Base-by-base conservation (phyloP, 2,888 invertebrate genomes). In the Nudaria mundana region DNA sequence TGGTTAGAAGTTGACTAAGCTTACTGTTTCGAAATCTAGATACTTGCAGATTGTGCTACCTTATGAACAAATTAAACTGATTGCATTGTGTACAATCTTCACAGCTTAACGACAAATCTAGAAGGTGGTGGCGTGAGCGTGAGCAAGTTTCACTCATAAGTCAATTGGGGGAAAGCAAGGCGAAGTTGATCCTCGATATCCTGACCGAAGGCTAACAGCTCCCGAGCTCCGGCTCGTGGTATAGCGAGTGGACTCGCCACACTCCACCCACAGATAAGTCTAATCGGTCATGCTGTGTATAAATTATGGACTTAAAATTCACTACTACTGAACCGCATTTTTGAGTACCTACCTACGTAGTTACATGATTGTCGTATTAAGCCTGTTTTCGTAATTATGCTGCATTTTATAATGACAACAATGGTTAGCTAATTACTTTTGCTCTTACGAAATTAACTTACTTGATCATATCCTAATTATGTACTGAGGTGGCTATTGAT, bases 71-170 rank as follows among this genome's bases (percentile, higher is more conserved):
- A 51, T 56, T 60, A 20, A 56, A 67, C 56, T 76, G 64, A 75
- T 66, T 56, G 53, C 74, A 54, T 80, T 68, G 54, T 74, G 54
- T 80, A 69, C 74, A 75, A 74, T 71, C 75, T 81, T 74, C 80
- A 74, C 81, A 82, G 81, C 78, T 77, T 33, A 63, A 66, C 53
- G 64, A 72, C 68, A 74, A 72, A 71, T 63, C 61, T 66, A 68
- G 70, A 63, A 66, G 63, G 64, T 8, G 64, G 68, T 60, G 67
- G 63, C 63, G 66, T 66, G 71, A 67, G 52, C 63, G n/a, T n/a
- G n/a, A n/a, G n/a, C n/a, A 47, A 61, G 56, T 52, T 32, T 69
- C 67, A 66, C 66, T 56, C 58, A n/a, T 62, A 63, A 48, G 48
- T 39, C 48, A 50, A 52, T 48, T 45, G 49, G n/a, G n/a, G n/a